phyloP scores from a whole-genome alignment of 2,797 vertebrate species.

The Gallinago stenura region DNA sequence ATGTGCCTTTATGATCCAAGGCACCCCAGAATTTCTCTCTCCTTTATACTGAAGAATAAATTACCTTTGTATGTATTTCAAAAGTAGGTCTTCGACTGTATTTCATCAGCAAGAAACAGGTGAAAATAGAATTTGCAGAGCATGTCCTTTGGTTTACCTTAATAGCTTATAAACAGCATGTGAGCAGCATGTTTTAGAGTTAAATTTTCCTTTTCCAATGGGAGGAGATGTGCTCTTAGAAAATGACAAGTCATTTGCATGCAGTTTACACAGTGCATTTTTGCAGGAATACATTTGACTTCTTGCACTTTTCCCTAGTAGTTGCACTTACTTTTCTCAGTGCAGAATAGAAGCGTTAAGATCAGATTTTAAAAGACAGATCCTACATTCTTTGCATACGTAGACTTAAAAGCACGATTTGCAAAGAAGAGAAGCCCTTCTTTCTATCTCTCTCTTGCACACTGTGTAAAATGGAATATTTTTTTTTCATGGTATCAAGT shows the following conservation, averaged over 20 bases:
- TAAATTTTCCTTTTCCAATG: constrained; percentile 1
- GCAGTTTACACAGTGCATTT: constrained; percentile 4
- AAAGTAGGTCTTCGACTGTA: not conserved
- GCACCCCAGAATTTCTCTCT: not conserved
- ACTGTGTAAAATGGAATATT: not conserved
- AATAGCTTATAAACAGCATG: constrained; percentile 9
- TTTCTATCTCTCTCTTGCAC: not conserved
- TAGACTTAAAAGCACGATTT: not conserved
- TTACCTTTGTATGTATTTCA: not conserved
- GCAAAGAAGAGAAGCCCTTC: not conserved
- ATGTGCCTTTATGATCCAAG: constrained; percentile 3
- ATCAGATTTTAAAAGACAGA: not conserved
- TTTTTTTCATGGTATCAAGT: not conserved
- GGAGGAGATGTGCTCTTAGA: not conserved
- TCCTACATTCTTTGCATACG: not conserved
- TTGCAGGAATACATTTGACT: constrained; percentile 7
- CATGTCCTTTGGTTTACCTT: not conserved
- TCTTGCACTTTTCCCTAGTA: not conserved
- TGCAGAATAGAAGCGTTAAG: not conserved
- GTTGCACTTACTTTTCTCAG: not conserved
- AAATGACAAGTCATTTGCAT: constrained; percentile 30
- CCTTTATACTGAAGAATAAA: not conserved
- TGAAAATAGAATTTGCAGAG: constrained; percentile 18
- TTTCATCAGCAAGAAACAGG: constrained; percentile 16
- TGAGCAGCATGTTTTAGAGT: not conserved